Base-by-base conservation (phyloP, 37 sponge, comb jelly and placozoan genomes). In the Trichoplax adhaerens region DNA sequence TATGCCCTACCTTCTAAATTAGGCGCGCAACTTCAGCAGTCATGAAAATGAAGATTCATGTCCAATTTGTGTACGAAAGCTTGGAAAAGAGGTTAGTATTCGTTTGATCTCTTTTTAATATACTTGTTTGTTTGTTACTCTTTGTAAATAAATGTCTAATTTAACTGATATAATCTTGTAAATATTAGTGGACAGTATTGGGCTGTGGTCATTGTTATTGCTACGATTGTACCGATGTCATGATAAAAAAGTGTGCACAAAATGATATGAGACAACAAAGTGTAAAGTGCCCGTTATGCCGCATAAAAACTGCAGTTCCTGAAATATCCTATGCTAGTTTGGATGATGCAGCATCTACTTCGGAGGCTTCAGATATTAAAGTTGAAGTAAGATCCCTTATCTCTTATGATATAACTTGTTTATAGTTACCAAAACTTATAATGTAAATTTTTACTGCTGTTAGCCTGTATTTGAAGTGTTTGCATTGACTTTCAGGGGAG, bases 121-220 rank as follows among this genome's bases (percentile, higher is more conserved):
- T n/a, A 70, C 8, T 3, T 48, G 3, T 70, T 12, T 8, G 49
- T 76, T 53, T 3, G 74, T 76, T 58, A 12, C 58, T 67, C 57
- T 48, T 58, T 70, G 3, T 69, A 10, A 8, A 69, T 48, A 10
- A n/a, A 69, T 69, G 52, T 69, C 54, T 57, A 69, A 6, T 56
- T 57, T 56, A 56, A 10, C 48, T 6, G 5, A 29, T 4, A 29
- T 29, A 29, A 29, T 29, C 29, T 29, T 29, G 29, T 29, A 29
- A 29, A 55, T 2, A 8, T 2, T 70, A 89, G 91, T 86, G 86
- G 86, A 74, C 69, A 0, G 75, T 89, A 63, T 73, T 89, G 47
- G 63, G 86, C 3, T 89, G 91, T 75, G 87, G 87, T 10, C 91
- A 89, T 64, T 66, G 77, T 50, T 47, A 83, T 63, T 89, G 91